Evolutionary conservation across 2,888 invertebrate genomes (phyloP).

Genomic region (Xestia ashworthii): DNA sequence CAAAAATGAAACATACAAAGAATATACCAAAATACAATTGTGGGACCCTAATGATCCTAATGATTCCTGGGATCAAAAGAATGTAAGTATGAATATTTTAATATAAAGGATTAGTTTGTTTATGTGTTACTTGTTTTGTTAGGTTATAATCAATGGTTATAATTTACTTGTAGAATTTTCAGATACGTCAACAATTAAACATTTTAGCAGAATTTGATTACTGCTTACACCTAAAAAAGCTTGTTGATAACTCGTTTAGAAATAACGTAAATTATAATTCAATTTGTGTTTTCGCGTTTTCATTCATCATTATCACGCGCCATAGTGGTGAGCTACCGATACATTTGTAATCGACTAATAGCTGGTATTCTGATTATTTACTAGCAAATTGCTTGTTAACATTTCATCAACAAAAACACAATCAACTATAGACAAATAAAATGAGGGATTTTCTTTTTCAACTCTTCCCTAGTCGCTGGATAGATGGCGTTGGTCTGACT

Average conservation of each 20-base stretch:
- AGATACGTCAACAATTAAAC: too few species aligned
- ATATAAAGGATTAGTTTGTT: background rate
- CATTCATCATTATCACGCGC: background rate
- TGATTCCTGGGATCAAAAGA: slow-evolving; percentile 60
- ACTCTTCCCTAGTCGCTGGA: too few species aligned
- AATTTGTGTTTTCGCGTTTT: background rate
- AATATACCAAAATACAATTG: slow-evolving; percentile 78
- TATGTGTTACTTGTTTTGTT: background rate
- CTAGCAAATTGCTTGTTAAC: background rate
- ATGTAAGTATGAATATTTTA: slow-evolving; percentile 67
- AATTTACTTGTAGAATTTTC: background rate
- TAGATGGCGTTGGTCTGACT: too few species aligned
- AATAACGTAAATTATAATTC: slow-evolving; percentile 1
- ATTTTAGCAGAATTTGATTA: background rate
- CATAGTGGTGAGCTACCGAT: slow-evolving; percentile 18
- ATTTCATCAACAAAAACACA: background rate
- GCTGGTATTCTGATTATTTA: background rate
- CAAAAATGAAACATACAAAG: slow-evolving; percentile 74
- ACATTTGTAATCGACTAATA: slow-evolving; percentile 20
- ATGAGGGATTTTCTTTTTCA: too few species aligned
- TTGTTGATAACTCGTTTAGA: slow-evolving; percentile 14
- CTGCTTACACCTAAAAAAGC: background rate
- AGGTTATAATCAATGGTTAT: slow-evolving; percentile 51
- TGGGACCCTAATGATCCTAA: slow-evolving; percentile 70
- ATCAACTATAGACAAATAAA: background rate